Evolutionary conservation across 2,888 invertebrate species (phyloP).

Genomic region (Branchipolynoe longqiensis): DNA sequence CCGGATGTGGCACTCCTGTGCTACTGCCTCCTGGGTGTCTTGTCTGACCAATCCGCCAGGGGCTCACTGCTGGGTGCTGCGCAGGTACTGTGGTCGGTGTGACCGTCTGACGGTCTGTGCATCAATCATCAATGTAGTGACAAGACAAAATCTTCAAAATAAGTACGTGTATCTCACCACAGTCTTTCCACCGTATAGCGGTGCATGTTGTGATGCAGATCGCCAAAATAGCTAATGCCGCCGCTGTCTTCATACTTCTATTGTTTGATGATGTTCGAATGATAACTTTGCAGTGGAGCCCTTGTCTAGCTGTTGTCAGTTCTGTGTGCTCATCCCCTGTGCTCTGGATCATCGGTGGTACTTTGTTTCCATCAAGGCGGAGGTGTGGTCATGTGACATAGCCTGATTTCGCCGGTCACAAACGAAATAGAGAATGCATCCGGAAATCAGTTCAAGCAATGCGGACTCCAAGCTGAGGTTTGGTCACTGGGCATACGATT

Average conservation of each 20-base stretch:
- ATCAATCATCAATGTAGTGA: too few species aligned
- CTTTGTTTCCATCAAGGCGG: not conserved
- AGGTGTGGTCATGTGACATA: slow-evolving; percentile 11
- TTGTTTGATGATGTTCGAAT: not conserved
- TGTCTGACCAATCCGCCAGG: too few species aligned
- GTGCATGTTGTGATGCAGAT: not conserved
- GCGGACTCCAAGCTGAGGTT: too few species aligned
- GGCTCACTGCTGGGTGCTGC: too few species aligned
- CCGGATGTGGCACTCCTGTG: too few species aligned
- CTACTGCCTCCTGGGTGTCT: too few species aligned
- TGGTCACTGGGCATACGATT: too few species aligned
- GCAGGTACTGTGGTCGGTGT: too few species aligned
- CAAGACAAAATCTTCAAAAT: too few species aligned
- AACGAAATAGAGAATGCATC: too few species aligned
- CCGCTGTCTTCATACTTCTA: not conserved
- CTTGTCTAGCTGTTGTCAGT: not conserved
- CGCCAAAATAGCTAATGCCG: not conserved
- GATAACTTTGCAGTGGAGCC: not conserved
- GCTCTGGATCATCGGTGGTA: not conserved
- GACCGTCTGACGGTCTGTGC: too few species aligned
- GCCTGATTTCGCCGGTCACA: slow-evolving; percentile 10
- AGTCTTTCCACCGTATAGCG: slow-evolving; percentile 10
- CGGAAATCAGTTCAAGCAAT: too few species aligned
- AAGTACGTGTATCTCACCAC: slow-evolving; percentile 12
- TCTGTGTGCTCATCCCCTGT: not conserved